A percentile compares a stretch with the other conserved stretches of the same genome.
phyloP scores from a whole-genome alignment of 2,888 invertebrate species.

The Drosophila anomalipes region DNA sequence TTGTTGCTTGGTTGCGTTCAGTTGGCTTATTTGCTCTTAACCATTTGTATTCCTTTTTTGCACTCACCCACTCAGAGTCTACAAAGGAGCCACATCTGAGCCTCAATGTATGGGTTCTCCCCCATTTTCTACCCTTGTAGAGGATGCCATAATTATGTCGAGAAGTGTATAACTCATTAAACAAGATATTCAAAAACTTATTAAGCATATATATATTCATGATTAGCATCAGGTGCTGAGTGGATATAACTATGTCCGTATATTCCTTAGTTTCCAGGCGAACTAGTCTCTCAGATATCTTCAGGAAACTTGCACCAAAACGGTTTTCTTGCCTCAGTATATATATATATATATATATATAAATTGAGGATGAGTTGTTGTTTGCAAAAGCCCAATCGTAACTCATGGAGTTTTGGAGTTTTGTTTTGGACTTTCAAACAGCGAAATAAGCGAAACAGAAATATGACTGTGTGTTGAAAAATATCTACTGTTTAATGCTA shows the following conservation, averaged over 20 bases:
- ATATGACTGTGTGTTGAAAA: neutral
- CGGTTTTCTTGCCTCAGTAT: neutral
- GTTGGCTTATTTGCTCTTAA: slow-evolving; percentile 58
- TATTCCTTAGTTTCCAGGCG: neutral
- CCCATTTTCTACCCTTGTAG: neutral
- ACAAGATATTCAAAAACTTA: neutral
- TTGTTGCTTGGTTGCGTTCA: slow-evolving; percentile 58
- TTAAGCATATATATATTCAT: neutral
- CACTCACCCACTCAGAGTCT: neutral
- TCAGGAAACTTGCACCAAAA: neutral
- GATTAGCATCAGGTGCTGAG: neutral
- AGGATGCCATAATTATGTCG: neutral
- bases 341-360: neutral
- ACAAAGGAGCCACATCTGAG: slow-evolving; percentile 13
- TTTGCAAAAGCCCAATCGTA: neutral
- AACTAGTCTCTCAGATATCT: neutral
- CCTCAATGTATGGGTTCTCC: slow-evolving; percentile 3
- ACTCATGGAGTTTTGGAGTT: neutral
- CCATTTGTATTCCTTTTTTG: slow-evolving; percentile 33
- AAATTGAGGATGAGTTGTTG: neutral
- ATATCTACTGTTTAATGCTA: neutral
- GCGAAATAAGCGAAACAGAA: neutral
- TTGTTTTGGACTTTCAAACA: neutral
- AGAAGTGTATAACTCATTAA: neutral
- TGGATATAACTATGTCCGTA: neutral